A percentile compares a stretch with the other conserved stretches of the same genome.
Evolutionary conservation across 1,140 invertebrate species (phyloP).

Genomic region (Helicoverpa zea): DNA sequence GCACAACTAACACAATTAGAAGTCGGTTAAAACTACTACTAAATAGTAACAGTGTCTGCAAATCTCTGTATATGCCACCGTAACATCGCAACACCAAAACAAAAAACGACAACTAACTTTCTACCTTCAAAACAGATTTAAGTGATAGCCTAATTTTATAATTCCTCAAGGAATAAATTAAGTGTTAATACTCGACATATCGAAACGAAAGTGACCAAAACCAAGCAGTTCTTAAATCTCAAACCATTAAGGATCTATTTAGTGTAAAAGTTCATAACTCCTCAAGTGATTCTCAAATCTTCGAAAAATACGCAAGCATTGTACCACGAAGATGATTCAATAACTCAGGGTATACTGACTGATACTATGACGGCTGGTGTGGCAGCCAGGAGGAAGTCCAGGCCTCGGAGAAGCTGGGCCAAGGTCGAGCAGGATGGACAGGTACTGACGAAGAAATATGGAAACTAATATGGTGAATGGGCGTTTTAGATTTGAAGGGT

Average conservation of each 20-base stretch:
- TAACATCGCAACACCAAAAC: too few relatives aligned
- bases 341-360: slow-evolving; percentile 35
- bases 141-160: too few relatives aligned
- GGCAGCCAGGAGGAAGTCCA: slow-evolving; percentile 71
- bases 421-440: slow-evolving; percentile 73
- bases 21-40: too few relatives aligned
- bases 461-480: slow-evolving; percentile 29
- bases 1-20: too few relatives aligned
- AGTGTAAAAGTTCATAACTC: not conserved
- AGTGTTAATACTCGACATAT: too few relatives aligned
- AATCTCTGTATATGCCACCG: too few relatives aligned
- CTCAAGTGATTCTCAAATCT: not conserved
- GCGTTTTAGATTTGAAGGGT: not conserved
- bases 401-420: slow-evolving; percentile 73
- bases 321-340: slow-evolving; percentile 11
- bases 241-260: too few relatives aligned
- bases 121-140: too few relatives aligned
- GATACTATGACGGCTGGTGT: slow-evolving; percentile 77
- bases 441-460: slow-evolving; percentile 55
- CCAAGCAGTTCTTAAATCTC: too few relatives aligned
- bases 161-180: too few relatives aligned
- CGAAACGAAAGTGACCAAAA: not conserved
- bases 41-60: too few relatives aligned
- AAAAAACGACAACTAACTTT: too few relatives aligned
- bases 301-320: slow-evolving; percentile 1